A percentile compares a stretch with the other conserved stretches of the same genome.
Evolutionary conservation across 2,113 vertebrate species (phyloP).

Genomic region (Scophthalmus maximus): DNA sequence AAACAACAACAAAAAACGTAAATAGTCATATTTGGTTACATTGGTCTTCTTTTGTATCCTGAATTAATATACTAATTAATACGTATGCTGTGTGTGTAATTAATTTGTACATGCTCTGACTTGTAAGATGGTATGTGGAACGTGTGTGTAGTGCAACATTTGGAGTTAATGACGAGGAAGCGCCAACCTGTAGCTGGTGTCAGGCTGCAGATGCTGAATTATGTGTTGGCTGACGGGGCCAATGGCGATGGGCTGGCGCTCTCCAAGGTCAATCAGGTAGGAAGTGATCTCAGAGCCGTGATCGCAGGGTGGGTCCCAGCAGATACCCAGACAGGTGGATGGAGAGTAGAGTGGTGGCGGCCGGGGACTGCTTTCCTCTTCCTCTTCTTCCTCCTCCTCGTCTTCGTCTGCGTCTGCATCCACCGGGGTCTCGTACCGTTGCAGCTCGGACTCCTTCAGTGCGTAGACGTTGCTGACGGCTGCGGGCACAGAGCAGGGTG

Average conservation of each 20-base stretch:
- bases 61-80: too few species aligned
- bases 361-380: slow-evolving; percentile 38
- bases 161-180: background rate
- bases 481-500: slow-evolving; percentile 93
- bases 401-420: slow-evolving; percentile 65
- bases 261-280: slow-evolving; percentile 95
- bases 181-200: slow-evolving; percentile 94
- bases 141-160: background rate
- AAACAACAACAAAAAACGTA: too few species aligned
- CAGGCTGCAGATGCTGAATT: slow-evolving; percentile 92
- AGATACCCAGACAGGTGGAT: slow-evolving; percentile 93
- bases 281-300: slow-evolving; percentile 94
- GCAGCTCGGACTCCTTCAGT: slow-evolving; percentile 87
- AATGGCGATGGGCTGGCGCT: slow-evolving; percentile 89
- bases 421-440: slow-evolving; percentile 30
- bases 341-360: slow-evolving; percentile 84
- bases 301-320: slow-evolving; percentile 92
- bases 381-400: slow-evolving; percentile 10
- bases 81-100: too few species aligned
- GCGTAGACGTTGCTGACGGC: slow-evolving; percentile 88
- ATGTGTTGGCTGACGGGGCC: slow-evolving; percentile 88
- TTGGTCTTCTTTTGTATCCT: too few species aligned
- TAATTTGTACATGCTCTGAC: too few species aligned
- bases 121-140: too few species aligned
- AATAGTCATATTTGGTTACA: too few species aligned